phyloP scores from a whole-genome alignment of 2,888 invertebrate species.

The Metellina segmentata region DNA sequence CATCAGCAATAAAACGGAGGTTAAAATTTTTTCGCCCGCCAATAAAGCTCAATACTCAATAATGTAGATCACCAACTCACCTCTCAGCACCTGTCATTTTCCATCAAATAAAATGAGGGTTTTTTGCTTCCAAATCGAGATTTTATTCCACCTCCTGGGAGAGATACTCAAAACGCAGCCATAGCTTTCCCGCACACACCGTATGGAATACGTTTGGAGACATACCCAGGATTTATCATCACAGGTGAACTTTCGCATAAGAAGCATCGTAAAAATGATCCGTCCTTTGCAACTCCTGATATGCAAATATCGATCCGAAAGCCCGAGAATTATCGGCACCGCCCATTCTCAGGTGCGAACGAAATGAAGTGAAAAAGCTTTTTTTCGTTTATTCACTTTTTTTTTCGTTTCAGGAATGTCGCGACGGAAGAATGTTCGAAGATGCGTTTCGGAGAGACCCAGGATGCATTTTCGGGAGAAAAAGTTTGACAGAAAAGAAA shows the following conservation, averaged over 20 bases:
- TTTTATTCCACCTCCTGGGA: conserved; percentile 15
- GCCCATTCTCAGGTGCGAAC: conserved; percentile 71
- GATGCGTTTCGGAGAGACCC: conserved; percentile 58
- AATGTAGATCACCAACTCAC: no score
- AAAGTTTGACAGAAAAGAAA: conserved; percentile 57
- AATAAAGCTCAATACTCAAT: no score
- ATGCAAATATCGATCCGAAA: conserved; percentile 70
- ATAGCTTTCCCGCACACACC: not conserved
- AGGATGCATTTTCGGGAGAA: conserved; percentile 37
- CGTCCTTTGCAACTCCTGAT: conserved; percentile 58
- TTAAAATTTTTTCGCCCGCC: no score
- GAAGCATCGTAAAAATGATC: conserved; percentile 71
- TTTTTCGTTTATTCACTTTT: conserved; percentile 27
- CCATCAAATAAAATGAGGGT: no score
- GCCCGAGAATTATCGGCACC: conserved; percentile 68
- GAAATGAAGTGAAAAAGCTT: conserved; percentile 70
- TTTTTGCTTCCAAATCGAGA: conserved; percentile 26
- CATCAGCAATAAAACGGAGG: no score
- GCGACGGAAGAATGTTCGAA: conserved; percentile 50
- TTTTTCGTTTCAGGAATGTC: conserved; percentile 40
- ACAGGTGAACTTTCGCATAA: conserved; percentile 61
- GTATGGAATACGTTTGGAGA: not conserved
- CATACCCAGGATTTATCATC: conserved; percentile 67
- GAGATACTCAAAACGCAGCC: conserved; percentile 41
- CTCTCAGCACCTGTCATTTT: no score